Conservation (phyloP, 2,113 vertebrate genomes). For the Oostethus manadensis region DNA sequence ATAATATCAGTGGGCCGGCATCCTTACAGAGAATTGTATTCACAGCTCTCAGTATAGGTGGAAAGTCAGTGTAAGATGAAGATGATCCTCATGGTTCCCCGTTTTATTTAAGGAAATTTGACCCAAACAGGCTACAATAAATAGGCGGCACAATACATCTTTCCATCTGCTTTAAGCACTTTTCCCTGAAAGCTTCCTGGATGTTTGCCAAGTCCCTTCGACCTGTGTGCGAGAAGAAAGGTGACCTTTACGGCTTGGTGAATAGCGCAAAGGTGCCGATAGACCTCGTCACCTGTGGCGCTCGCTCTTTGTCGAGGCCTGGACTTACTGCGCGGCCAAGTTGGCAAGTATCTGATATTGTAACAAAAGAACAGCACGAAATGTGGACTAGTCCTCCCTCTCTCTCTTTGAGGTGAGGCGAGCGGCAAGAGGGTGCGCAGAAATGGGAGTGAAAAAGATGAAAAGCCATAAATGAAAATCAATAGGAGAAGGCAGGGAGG, state of each 20-base stretch:
- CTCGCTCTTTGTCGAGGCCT: constrained; percentile 40
- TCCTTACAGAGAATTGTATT: too few species aligned
- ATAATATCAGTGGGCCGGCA: too few species aligned
- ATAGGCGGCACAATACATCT: constrained; percentile 29
- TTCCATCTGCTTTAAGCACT: constrained; percentile 23
- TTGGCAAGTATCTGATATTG: constrained; percentile 47
- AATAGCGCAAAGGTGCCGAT: constrained; percentile 23
- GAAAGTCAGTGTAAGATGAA: too few species aligned
- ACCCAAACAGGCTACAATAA: constrained; percentile 1
- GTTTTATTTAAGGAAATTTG: too few species aligned
- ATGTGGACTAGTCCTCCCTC: constrained; percentile 37
- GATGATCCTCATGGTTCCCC: too few species aligned
- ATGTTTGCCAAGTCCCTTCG: constrained; percentile 45
- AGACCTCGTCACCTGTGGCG: constrained; percentile 46
- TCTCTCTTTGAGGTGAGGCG: constrained; percentile 30
- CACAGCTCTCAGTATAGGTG: too few species aligned
- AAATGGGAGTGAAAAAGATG: constrained; percentile 76
- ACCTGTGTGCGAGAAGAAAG: constrained; percentile 19
- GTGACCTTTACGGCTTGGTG: constrained; percentile 52
- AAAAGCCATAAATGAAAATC: constrained; percentile 80
- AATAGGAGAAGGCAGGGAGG: constrained; percentile 74
- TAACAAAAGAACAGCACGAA: constrained; percentile 50
- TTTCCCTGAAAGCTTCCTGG: constrained; percentile 40
- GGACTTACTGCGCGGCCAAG: constrained; percentile 30
- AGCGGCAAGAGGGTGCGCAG: constrained; percentile 59